Base-by-base conservation (phyloP, 2,113 vertebrate species). In the Junco hyemalis region DNA sequence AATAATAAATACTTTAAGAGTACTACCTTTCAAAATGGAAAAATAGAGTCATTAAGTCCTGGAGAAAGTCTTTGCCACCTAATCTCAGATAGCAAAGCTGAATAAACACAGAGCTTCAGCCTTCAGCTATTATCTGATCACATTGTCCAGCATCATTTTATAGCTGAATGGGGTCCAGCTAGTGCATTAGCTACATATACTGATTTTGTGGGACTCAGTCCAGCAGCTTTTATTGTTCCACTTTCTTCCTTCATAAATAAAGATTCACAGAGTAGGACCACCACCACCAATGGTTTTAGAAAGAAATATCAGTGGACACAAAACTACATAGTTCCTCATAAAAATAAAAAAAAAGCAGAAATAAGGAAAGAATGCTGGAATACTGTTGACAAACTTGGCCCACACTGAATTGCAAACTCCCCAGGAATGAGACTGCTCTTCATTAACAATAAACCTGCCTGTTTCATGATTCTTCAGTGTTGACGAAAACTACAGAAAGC, bases 11-110 rank as follows among this genome's bases (percentile, higher is more conserved):
- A 88, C 33, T 94, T 93, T 35, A 66, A 24, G 38, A 79, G 31
- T 80, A 93, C 44, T 90, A 83, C 71, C 63, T 94, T 88, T 88
- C 83, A 81, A 93, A 94, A 86, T 48, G 26, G 45, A 87, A 94
- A 88, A 65, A 69, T 9, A 66, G 36, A 92, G 74, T 12, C 73
- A 81, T 89, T 92, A 92, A 86, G 73, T 84, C 69, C 64, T 93
- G 80, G 47, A 88, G 64, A 88, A 95, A 90, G 33, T 88, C 88
- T 94, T 73, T 90, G 50, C 54, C 71, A 85, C 87, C 51, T 83
- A 81, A 95, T 91, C 88, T 95, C 65, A 90, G 78, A 95, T 36
- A 96, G 77, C 42, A 95, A 93, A 92, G 88, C 69, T 93, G 90
- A 88, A 96, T 88, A 95, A 95, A 96, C 74, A 89, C 35, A 35